Percentiles rank a stretch among this genome's conserved stretches.
These are phyloP conservation scores for Steinernema carpocapsae DNA, from an alignment of 2,888 invertebrate genomes.

Conservation along the genomic window DNA sequence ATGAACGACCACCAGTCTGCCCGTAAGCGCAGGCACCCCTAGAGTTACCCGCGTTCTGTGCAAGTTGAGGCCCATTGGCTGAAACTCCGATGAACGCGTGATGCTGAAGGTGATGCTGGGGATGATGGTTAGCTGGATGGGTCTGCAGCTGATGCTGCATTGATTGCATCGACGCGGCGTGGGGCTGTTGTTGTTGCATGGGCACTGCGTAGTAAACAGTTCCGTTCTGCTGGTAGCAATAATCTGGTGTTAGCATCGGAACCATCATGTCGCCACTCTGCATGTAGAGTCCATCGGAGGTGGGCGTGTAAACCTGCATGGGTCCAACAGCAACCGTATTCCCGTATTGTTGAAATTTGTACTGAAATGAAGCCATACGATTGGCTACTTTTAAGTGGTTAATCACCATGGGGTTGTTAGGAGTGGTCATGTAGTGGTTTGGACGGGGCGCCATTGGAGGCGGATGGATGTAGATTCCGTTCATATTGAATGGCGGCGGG, in stretches of 20 bases:
- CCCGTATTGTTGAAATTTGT: slow-evolving; percentile 29
- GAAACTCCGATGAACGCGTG: neutral
- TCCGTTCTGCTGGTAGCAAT: slow-evolving; percentile 5
- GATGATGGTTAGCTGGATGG: slow-evolving; percentile 22
- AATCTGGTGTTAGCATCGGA: slow-evolving; percentile 16
- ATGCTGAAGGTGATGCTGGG: neutral
- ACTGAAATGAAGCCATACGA: neutral
- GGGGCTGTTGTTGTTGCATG: neutral
- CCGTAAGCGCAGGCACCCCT: neutral
- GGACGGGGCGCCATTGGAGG: slow-evolving; percentile 35
- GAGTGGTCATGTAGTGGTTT: slow-evolving; percentile 18
- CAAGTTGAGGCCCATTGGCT: neutral
- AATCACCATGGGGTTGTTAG: slow-evolving; percentile 14
- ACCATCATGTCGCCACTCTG: slow-evolving; percentile 20
- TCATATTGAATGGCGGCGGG: slow-evolving; percentile 41
- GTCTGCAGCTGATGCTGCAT: slow-evolving; percentile 33
- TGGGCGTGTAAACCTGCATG: slow-evolving; percentile 28
- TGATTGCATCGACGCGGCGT: neutral
- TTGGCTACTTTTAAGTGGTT: neutral
- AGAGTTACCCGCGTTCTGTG: slow-evolving; percentile 13
- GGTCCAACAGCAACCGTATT: slow-evolving; percentile 29
- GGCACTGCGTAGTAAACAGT: slow-evolving; percentile 16
- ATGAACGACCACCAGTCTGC: slow-evolving; percentile 29
- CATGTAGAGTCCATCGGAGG: slow-evolving; percentile 22
- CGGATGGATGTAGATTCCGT: slow-evolving; percentile 42